These are phyloP conservation scores for Drosophila malerkotliana DNA, from an alignment of 1,140 invertebrate genomes.

Conservation along the genomic window DNA sequence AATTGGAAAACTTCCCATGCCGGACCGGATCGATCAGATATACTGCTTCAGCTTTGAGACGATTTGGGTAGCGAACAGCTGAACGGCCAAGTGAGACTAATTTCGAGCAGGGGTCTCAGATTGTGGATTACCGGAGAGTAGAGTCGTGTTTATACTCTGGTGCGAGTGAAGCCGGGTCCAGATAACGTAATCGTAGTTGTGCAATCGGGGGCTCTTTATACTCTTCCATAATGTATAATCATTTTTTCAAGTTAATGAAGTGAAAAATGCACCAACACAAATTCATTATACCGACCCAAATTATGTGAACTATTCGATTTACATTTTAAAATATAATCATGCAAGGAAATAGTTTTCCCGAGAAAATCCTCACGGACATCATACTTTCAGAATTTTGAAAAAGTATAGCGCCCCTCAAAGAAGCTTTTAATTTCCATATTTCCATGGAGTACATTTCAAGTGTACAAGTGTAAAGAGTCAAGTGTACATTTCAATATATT, in stretches of 20 bases:
- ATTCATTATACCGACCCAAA: too few relatives aligned
- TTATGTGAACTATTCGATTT: too few relatives aligned
- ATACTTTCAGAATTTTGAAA: too few relatives aligned
- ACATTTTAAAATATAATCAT: too few relatives aligned
- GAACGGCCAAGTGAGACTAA: conserved; percentile 34
- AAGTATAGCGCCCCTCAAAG: too few relatives aligned
- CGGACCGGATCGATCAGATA: conserved; percentile 48
- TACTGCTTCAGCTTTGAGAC: conserved; percentile 8
- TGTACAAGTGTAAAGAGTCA: too few relatives aligned
- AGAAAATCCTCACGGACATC: too few relatives aligned
- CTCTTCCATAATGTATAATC: not conserved
- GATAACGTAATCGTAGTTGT: conserved; percentile 41
- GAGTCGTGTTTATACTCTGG: not conserved
- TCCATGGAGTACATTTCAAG: too few relatives aligned
- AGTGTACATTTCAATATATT: too few relatives aligned
- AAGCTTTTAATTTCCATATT: too few relatives aligned
- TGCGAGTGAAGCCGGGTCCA: conserved; percentile 26
- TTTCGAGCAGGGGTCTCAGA: conserved; percentile 4
- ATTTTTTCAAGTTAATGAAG: not conserved
- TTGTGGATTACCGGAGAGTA: conserved; percentile 30
- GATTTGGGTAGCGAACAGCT: conserved; percentile 9
- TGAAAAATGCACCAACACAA: too few relatives aligned
- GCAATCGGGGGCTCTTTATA: conserved; percentile 1
- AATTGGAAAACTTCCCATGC: conserved; percentile 53
- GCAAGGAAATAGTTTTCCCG: too few relatives aligned